Evolutionary conservation across 2,113 vertebrate genomes (phyloP).

Genomic region (Dromas ardeola): DNA sequence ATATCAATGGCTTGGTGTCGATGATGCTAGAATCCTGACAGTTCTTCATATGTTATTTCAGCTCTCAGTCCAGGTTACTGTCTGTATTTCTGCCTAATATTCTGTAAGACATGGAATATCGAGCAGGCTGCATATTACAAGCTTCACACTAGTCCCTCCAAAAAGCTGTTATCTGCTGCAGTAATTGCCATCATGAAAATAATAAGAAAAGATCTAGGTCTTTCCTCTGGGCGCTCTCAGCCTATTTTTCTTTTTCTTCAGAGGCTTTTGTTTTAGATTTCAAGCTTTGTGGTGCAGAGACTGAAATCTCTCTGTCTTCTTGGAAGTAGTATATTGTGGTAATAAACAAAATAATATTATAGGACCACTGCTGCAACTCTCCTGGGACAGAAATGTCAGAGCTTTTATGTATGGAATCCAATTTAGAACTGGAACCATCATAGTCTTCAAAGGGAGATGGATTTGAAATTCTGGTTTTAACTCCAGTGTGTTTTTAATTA

Average conservation of each 20-base stretch:
- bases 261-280: background rate
- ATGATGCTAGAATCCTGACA: background rate
- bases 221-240: background rate
- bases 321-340: background rate
- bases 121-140: background rate
- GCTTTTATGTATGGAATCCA: background rate
- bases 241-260: background rate
- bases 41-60: background rate
- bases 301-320: background rate
- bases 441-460: background rate
- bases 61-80: background rate
- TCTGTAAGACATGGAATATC: background rate
- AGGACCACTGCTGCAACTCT: background rate
- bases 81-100: background rate
- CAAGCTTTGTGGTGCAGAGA: background rate
- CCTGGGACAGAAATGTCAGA: background rate
- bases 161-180: background rate
- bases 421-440: background rate
- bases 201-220: background rate
- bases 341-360: background rate
- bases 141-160: background rate
- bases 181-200: background rate
- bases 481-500: background rate
- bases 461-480: background rate
- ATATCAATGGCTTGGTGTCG: background rate